Base-by-base conservation (phyloP, 2,888 invertebrate genomes). In the Bellardia bayeri region DNA sequence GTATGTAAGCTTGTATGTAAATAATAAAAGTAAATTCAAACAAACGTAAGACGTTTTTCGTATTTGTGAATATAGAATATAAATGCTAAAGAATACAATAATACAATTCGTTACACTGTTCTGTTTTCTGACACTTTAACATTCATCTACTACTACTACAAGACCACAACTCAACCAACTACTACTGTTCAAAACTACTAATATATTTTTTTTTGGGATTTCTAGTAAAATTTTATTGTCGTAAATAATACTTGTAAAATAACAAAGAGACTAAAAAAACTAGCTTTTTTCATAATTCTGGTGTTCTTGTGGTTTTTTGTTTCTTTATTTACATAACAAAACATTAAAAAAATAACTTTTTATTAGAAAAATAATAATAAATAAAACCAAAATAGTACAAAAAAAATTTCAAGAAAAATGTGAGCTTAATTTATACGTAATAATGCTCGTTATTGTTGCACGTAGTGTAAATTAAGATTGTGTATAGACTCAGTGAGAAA, bases 61-160 rank as follows among this genome's bases (percentile, higher is more conserved):
- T 68, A n/a, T n/a, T 42, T 37, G 37, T 37, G 37, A 37, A 51
- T 58, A 16, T 11, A 68, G 23, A 45, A 45, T 11, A 11, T 58
- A 45, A 63, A 58, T 33, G n/a, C 11, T 49, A 64, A 56, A 58
- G 64, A 81, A 72, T 51, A 56, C 56, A 74, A 23, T 23, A 23
- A 23, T 23, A 23, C 23, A 23, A 58, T 66, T 82, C 56, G 74
- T 82, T 82, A 74, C 74, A 74, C 72, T 74, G 74, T 74, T 56
- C 64, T 66, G 37, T 71, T 66, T 42, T 56, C 54, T 66, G 56
- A 56, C 56, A 37, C 72, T 37, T 71, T 40, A 42, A 40, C 16
- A 54, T 33, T 40, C 40, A 71, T 51, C 37, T 45, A 30, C 14
- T 7, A n/a, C n/a, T n/a, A 51, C 69, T 40, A n/a, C n/a, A 16